These are phyloP conservation scores for Quiscalus mexicanus DNA, from an alignment of 2,113 vertebrate genomes.

Conservation along the genomic window DNA sequence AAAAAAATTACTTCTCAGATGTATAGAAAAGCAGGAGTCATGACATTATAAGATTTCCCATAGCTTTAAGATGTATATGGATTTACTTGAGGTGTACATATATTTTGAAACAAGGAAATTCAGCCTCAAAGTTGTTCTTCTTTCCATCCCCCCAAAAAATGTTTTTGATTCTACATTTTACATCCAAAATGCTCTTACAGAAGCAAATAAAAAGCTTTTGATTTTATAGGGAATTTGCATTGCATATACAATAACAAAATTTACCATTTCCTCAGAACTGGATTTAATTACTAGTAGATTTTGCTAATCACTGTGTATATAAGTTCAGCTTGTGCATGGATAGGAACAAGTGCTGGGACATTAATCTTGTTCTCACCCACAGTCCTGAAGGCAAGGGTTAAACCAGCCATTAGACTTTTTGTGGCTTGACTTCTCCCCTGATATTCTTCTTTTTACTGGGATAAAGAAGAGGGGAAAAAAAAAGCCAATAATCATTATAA, in stretches of 20 bases:
- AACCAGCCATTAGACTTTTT: background rate
- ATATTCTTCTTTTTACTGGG: background rate
- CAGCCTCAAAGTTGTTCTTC: background rate
- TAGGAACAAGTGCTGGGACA: background rate
- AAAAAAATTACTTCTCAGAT: background rate
- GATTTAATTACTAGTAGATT: background rate
- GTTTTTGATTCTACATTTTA: background rate
- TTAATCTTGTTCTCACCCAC: background rate
- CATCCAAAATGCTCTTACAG: background rate
- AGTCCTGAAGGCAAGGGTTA: background rate
- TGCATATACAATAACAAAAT: background rate
- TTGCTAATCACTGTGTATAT: background rate
- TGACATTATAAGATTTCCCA: background rate
- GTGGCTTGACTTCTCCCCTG: background rate
- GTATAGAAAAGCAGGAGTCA: background rate
- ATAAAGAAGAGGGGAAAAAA: background rate
- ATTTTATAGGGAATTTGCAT: background rate
- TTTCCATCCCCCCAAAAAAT: too few relatives aligned
- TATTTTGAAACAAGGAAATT: background rate
- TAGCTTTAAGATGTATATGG: background rate
- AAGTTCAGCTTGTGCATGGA: background rate
- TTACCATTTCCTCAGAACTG: background rate
- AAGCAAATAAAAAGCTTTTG: background rate
- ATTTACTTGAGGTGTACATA: background rate
- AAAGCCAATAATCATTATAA: background rate